Percentiles rank a stretch among this genome's conserved stretches.
Conservation (phyloP, 2,113 vertebrate genomes). For the Megaceryle maxima region DNA sequence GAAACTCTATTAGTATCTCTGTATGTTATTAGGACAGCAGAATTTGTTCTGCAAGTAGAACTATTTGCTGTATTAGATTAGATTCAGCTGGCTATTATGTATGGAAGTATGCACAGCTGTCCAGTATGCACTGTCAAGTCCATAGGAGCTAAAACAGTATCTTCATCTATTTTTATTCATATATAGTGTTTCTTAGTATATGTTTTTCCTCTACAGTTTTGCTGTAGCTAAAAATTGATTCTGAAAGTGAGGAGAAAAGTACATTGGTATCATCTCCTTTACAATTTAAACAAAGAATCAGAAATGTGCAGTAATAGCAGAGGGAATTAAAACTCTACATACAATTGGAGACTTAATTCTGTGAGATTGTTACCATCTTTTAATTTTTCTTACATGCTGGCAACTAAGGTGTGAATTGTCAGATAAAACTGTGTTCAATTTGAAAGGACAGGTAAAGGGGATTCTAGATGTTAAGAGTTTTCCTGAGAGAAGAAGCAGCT, state of each 20-base stretch:
- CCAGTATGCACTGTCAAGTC: neutral
- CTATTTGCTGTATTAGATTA: neutral
- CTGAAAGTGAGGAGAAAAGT: neutral
- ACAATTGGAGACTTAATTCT: neutral
- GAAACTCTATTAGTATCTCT: constrained; percentile 53
- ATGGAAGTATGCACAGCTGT: neutral
- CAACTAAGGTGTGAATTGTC: neutral
- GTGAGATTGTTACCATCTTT: neutral
- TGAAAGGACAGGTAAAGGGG: neutral
- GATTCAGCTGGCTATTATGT: neutral
- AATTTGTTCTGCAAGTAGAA: neutral
- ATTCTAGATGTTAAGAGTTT: neutral
- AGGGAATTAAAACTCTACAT: neutral
- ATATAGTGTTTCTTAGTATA: neutral
- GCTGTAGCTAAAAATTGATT: neutral
- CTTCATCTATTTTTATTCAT: neutral
- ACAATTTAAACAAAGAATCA: neutral
- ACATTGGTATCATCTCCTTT: neutral
- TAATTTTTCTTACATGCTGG: neutral
- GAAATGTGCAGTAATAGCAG: neutral
- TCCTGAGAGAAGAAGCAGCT: neutral
- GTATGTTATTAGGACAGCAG: constrained; percentile 17
- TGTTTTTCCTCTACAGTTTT: neutral
- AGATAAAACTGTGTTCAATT: neutral
- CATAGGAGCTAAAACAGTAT: neutral